Evolutionary conservation across 2,113 vertebrate species (phyloP).

Genomic region (Tilapia sparmanii): DNA sequence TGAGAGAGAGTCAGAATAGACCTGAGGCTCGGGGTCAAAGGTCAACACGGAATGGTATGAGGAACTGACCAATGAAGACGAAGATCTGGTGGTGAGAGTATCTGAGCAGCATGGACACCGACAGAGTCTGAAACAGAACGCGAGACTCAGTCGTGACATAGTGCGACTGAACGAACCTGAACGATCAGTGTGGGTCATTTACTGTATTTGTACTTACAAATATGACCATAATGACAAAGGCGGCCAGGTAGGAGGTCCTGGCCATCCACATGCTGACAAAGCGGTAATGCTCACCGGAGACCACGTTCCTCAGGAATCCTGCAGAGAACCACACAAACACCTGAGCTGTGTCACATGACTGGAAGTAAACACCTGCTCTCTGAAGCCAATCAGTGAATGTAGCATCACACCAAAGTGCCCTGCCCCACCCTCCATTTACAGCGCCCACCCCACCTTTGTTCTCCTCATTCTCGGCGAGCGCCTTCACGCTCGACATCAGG

Average conservation of each 20-base stretch:
- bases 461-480: conserved; percentile 93
- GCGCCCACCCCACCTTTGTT: conserved; percentile 82
- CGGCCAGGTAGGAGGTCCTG: conserved; percentile 90
- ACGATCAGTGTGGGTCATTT: not conserved
- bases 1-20: not conserved
- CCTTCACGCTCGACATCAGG: conserved; percentile 98
- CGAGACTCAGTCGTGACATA: not conserved
- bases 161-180: not conserved
- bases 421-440: not conserved
- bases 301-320: conserved; percentile 97
- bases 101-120: conserved; percentile 93
- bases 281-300: conserved; percentile 95
- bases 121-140: conserved; percentile 80
- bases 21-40: not conserved
- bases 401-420: not conserved
- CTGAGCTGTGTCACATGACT: not conserved
- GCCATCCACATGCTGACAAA: conserved; percentile 99
- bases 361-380: not conserved
- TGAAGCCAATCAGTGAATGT: not conserved
- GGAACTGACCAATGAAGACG: conserved; percentile 90
- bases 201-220: conserved; percentile 78
- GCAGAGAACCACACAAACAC: conserved; percentile 1
- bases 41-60: too few species aligned
- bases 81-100: conserved; percentile 99
- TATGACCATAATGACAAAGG: conserved; percentile 98